Base-by-base conservation (phyloP, 2,113 vertebrate species). In the Coryphaenoides rupestris region DNA sequence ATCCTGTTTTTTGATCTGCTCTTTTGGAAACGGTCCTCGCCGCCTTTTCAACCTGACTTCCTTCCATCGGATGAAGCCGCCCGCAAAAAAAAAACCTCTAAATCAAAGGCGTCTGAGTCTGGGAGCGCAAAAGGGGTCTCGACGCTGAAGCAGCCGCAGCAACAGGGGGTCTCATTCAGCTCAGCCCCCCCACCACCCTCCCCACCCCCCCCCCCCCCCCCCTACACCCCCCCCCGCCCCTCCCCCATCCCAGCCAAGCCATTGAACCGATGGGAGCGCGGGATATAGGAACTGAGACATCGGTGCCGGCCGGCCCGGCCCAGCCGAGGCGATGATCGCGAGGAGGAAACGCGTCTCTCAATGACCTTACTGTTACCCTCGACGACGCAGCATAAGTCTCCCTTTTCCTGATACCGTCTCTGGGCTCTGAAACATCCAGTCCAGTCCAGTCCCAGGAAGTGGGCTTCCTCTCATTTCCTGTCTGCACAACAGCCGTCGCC, bases 361-460 rank as follows among this genome's bases (percentile, higher is more conserved):
- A 95, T 98, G 95, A 99, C 95, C 96, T 94, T 88, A 95, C 94
- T 95, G 94, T 98, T 97, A 96, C 95, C 82, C 92, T 92, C 90
- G 84, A 79, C 87, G 87, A 88, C 90, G 80, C 85, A 68, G 85
- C 91, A 92, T 91, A 92, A 90, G 90, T 92, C 78, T n/a, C 75
- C 60, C 89, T 93, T 93, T 92, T 91, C 92, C 93, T 93, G 94
- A 96, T 95, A 94, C 91, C 88, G 70, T 6, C 92, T 93, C 92
- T 93, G 89, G 90, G 91, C n/a, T 92, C 88, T 90, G 92, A 95
- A 95, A 92, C 93, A 93, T 94, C 92, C 93, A 95, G 93, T 95
- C 94, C 94, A 93, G 94, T 92, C 87, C 92, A 88, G 90, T 89
- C 92, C 92, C 93, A 94, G 93, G 94, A 95, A 94, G 92, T 92